These are phyloP conservation scores for Eupithecia subumbrata DNA, from an alignment of 2,888 invertebrate species.

Conservation along the genomic window DNA sequence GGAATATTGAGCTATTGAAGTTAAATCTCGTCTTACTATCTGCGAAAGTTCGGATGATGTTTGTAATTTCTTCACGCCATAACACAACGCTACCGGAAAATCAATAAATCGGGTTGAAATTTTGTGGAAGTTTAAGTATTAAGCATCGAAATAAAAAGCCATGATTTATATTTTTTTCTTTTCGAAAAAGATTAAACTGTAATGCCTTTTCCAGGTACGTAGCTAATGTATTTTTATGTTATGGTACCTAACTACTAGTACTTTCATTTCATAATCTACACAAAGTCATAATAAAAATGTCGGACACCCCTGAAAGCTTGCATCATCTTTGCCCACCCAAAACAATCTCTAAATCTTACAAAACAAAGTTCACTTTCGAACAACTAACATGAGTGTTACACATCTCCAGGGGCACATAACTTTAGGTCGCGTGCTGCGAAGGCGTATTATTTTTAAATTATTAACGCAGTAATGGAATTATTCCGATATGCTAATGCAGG, in stretches of 20 bases:
- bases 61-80: background rate
- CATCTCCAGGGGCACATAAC: constrained; percentile 76
- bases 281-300: constrained; percentile 56
- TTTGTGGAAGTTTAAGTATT: too few relatives aligned
- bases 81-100: background rate
- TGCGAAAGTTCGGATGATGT: background rate
- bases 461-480: constrained; percentile 80
- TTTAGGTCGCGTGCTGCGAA: constrained; percentile 73
- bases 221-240: background rate
- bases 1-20: constrained; percentile 26
- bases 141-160: too few relatives aligned
- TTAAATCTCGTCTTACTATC: background rate
- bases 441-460: constrained; percentile 81
- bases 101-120: background rate
- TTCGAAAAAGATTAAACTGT: background rate
- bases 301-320: constrained; percentile 60
- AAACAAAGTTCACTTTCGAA: constrained; percentile 45
- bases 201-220: background rate
- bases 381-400: constrained; percentile 45
- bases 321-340: background rate
- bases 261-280: background rate
- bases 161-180: too few relatives aligned
- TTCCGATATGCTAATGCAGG: constrained; percentile 77
- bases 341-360: background rate
- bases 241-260: background rate